Base-by-base conservation (phyloP, 2,888 invertebrate genomes). In the Epinotia brunnichana region DNA sequence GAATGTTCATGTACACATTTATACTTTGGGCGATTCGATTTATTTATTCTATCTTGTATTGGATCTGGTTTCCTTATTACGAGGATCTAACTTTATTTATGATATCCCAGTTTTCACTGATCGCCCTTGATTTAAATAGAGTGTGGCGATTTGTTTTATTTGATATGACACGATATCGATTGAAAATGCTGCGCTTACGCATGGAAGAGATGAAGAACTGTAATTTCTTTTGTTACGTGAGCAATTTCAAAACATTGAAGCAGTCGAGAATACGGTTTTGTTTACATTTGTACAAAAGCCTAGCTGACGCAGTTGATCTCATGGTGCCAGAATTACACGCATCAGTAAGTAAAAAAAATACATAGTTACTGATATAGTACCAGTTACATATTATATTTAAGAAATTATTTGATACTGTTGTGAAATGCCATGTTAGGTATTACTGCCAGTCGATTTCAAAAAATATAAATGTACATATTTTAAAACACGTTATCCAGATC, bases 61-160 rank as follows among this genome's bases (percentile, higher is more conserved):
- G 90, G 64, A 41, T 74, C 0, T 76, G 75, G 0, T 81, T 82
- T 63, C 10, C 69, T 0, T 90, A 89, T 56, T 88, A 81, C 21
- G 74, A 79, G 0, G 62, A 78, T 24, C 69, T 87, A 0, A 0
- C 19, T 11, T 70, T 83, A 1, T 91, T 83, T 70, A 13, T 83
- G 0, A 74, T 91, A 0, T 85, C 85, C 63, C 80, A 86, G 35
- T 80, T 86, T n/a, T 85, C 87, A 0, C 79, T 88, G 2, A 74
- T 90, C 4, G 85, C 89, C 15, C 81, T 92, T 13, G 92, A 92
- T 79, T 75, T 89, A 3, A 89, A 86, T 76, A 80, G 92, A 74
- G 87, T 90, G 0, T 92, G 91, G 92, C 81, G 92, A 53, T 90
- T 86, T 70, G 77, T 86, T 15, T 48, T 92, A 15, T 87, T 90